phyloP scores from a whole-genome alignment of 1,140 invertebrate genomes.

The Calosoma granatense region DNA sequence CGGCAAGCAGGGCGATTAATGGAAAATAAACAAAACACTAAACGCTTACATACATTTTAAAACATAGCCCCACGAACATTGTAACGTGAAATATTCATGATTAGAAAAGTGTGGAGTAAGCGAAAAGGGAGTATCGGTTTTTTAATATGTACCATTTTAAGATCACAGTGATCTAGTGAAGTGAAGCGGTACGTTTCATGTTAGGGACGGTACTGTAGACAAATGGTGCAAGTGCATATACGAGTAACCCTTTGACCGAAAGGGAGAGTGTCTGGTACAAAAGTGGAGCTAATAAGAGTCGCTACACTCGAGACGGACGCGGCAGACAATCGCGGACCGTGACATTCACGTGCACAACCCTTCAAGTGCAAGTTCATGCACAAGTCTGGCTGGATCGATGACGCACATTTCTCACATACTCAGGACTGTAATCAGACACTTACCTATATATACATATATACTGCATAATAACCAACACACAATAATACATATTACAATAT shows the following conservation, averaged over 20 bases:
- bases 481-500: too few relatives aligned
- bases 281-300: not conserved
- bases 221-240: too few relatives aligned
- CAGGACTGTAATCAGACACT: not conserved
- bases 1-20: slow-evolving; percentile 2
- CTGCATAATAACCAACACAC: too few relatives aligned
- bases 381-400: not conserved
- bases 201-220: too few relatives aligned
- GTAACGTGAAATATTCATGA: too few relatives aligned
- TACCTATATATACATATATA: too few relatives aligned
- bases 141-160: too few relatives aligned
- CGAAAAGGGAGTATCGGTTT: too few relatives aligned
- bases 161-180: too few relatives aligned
- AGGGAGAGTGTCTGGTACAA: not conserved
- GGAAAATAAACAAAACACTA: slow-evolving; percentile 4
- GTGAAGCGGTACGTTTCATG: too few relatives aligned
- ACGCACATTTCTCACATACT: not conserved
- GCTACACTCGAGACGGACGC: not conserved
- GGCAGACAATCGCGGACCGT: not conserved
- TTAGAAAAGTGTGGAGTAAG: too few relatives aligned
- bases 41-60: slow-evolving; percentile 4
- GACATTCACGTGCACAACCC: not conserved
- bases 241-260: slow-evolving; percentile 4
- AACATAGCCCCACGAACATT: not conserved
- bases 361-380: slow-evolving; percentile 3